Evolutionary conservation across 2,797 vertebrate genomes (phyloP).

Genomic region (Ctenopoma kingsleyae): DNA sequence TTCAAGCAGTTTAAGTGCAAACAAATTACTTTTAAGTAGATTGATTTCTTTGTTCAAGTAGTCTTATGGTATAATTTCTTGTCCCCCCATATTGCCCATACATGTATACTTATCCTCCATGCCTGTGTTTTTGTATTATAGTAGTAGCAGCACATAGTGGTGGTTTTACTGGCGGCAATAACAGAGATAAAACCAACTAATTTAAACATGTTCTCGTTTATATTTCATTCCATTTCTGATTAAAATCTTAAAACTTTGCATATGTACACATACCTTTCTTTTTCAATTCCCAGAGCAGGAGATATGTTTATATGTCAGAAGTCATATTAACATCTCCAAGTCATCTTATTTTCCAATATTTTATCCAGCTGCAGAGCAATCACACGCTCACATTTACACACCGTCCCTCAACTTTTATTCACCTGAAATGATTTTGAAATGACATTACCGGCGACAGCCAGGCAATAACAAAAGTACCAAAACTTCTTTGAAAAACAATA

Average conservation of each 20-base stretch:
- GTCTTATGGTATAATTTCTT: conserved; percentile 20
- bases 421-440: conserved; percentile 77
- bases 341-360: conserved; percentile 69
- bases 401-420: conserved; percentile 77
- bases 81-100: not conserved
- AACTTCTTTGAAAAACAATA: conserved; percentile 84
- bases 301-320: conserved; percentile 56
- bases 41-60: not conserved
- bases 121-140: not conserved
- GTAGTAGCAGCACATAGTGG: no score
- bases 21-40: not conserved
- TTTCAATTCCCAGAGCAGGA: conserved; percentile 13
- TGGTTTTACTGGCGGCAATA: not conserved
- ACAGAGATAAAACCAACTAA: conserved; percentile 8
- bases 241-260: conserved; percentile 21
- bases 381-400: conserved; percentile 63
- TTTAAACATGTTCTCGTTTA: not conserved
- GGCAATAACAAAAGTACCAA: conserved; percentile 83
- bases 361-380: conserved; percentile 52
- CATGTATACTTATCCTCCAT: not conserved
- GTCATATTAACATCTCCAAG: conserved; percentile 62
- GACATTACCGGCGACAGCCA: conserved; percentile 78
- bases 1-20: not conserved
- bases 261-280: conserved; percentile 20
- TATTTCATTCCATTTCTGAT: conserved; percentile 18